These are phyloP conservation scores for Tanypteryx hageni DNA, from an alignment of 2,888 invertebrate genomes.

Conservation along the genomic window DNA sequence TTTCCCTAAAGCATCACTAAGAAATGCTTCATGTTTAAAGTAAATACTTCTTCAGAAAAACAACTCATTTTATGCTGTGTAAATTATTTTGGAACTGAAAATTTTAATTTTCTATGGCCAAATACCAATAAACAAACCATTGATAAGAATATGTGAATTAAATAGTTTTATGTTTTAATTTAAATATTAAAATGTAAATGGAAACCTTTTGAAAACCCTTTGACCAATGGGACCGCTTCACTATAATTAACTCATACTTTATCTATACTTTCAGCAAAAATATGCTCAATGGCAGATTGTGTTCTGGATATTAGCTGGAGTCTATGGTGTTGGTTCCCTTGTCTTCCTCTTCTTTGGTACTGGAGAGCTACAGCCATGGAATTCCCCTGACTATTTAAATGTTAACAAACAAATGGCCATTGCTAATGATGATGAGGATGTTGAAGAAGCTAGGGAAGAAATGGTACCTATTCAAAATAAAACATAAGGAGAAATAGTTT, in stretches of 20 bases:
- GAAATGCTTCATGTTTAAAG: too few relatives aligned
- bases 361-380: constrained; percentile 81
- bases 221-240: neutral
- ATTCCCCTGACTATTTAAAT: constrained; percentile 71
- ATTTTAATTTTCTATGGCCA: too few relatives aligned
- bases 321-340: constrained; percentile 83
- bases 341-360: constrained; percentile 82
- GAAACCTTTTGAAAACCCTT: neutral
- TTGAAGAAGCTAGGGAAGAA: constrained; percentile 65
- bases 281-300: constrained; percentile 88
- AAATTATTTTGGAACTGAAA: too few relatives aligned
- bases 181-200: too few relatives aligned
- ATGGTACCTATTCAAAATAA: constrained; percentile 65
- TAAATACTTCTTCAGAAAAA: too few relatives aligned
- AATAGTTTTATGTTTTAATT: too few relatives aligned
- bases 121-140: too few relatives aligned
- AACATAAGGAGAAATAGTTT: neutral
- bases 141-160: too few relatives aligned
- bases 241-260: too few relatives aligned
- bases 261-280: constrained; percentile 78
- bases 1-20: too few relatives aligned
- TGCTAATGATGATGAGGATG: constrained; percentile 64
- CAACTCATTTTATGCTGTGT: too few relatives aligned
- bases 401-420: constrained; percentile 35
- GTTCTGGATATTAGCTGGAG: constrained; percentile 86